phyloP scores from a whole-genome alignment of 2,113 vertebrate genomes.

The Istiophorus platypterus region DNA sequence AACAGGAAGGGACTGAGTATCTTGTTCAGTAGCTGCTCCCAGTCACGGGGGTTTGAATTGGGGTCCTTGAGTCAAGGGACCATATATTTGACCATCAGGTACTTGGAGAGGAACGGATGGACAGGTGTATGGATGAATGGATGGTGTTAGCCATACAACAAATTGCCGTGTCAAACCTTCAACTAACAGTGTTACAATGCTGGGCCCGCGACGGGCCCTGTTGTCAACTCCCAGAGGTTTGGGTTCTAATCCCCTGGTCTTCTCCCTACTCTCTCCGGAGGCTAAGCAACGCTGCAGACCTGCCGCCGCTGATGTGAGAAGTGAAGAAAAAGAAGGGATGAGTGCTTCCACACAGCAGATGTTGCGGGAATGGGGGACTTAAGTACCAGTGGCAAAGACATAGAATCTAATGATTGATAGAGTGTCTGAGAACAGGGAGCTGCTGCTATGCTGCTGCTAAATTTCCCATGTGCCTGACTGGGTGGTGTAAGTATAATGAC shows the following conservation, averaged over 20 bases:
- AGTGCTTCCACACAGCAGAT: constrained; percentile 71
- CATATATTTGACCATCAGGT: not conserved
- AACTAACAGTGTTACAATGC: constrained; percentile 32
- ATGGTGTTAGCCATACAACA: constrained; percentile 35
- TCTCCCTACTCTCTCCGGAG: constrained; percentile 48
- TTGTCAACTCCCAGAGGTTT: constrained; percentile 50
- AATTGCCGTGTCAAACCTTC: constrained; percentile 35
- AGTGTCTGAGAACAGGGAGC: constrained; percentile 63
- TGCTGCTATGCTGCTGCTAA: constrained; percentile 48
- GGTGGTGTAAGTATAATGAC: constrained; percentile 52
- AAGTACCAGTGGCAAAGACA: constrained; percentile 67
- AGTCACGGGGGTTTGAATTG: constrained; percentile 4
- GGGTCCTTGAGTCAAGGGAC: not conserved
- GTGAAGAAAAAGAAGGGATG: constrained; percentile 56
- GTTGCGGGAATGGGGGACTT: constrained; percentile 70
- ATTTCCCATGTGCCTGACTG: constrained; percentile 67
- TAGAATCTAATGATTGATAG: constrained; percentile 71
- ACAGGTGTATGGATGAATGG: constrained; percentile 12
- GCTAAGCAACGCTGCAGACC: constrained; percentile 45
- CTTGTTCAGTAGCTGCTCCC: not conserved
- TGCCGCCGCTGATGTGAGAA: constrained; percentile 45
- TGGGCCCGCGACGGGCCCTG: constrained; percentile 11
- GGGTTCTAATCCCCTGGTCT: constrained; percentile 15
- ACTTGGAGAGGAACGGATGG: constrained; percentile 1
- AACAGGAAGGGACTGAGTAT: not conserved